phyloP scores from a whole-genome alignment of 2,888 invertebrate species.

The Mesochorus sp. region DNA sequence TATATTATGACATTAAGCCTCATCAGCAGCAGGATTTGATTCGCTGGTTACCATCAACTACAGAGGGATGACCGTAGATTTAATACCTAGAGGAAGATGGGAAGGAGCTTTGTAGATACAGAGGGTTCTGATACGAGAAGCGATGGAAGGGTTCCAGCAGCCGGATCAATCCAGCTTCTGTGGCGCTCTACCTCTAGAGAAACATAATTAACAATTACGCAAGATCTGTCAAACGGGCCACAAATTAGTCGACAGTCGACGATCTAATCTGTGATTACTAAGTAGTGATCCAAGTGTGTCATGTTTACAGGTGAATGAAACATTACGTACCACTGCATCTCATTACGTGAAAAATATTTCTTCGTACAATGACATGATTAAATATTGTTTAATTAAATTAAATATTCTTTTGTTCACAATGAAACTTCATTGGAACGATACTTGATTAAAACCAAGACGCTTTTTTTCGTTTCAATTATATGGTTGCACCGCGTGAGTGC shows the following conservation, averaged over 20 bases:
- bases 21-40: constrained; percentile 17
- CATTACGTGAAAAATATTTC: too few relatives aligned
- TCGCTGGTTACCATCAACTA: constrained; percentile 1
- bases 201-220: constrained; percentile 81
- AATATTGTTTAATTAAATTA: too few relatives aligned
- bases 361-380: too few relatives aligned
- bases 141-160: constrained; percentile 45
- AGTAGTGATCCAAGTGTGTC: too few relatives aligned
- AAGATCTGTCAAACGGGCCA: constrained; percentile 79
- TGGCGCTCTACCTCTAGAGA: constrained; percentile 69
- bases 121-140: constrained; percentile 37
- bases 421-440: too few relatives aligned
- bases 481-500: neutral
- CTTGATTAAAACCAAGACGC: neutral
- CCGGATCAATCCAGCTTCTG: constrained; percentile 18
- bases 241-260: constrained; percentile 77
- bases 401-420: too few relatives aligned
- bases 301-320: too few relatives aligned
- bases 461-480: neutral
- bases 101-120: constrained; percentile 56
- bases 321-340: too few relatives aligned
- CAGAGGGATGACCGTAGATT: constrained; percentile 67
- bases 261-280: constrained; percentile 47
- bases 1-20: too few relatives aligned
- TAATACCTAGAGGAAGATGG: constrained; percentile 72